Evolutionary conservation across 2,113 vertebrate species (phyloP), one percentile per base, ranked within the genome.

Genomic region (Hippoglossus stenolepis): DNA sequence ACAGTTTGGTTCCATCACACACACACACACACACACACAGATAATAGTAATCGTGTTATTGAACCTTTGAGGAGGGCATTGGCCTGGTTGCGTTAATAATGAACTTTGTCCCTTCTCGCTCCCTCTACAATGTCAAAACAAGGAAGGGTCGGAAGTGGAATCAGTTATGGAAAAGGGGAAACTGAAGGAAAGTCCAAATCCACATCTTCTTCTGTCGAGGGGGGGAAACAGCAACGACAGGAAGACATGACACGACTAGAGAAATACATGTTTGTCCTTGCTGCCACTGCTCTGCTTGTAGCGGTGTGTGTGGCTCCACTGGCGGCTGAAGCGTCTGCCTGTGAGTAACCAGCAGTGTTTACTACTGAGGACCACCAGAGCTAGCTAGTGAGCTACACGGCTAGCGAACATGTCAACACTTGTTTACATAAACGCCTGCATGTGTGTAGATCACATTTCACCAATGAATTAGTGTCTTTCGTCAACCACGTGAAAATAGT

Each of bases 61-160:
- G 31, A 31, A 31, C 31, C 31, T 31, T 31, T 31, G 31, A 31
- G 31, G 31, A 31, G 31, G 31, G 6, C 31, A 31, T 5, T 6
- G 31, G 1, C 43, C 56, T 24, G 62, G 15, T 63, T 17, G 10
- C 2, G 49, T 18, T 26, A 3, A 5, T 2, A 1, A 17, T 53
- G 67, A 69, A 90, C 53, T 92, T 92, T 93, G 93, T 79, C 89
- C 91, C 87, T 76, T 49, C 53, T 83, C 86, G 82, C 79, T 68
- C 21, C 71, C 93, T 87, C 60, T 94, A 92, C 66, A 56, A 43
- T 62, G 70, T 79, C 53, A 84, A 89, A 89, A 88, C 80, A 85
- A 88, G 72, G 60, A 78, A 79, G 9, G 4, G n/a, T 71, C 79
- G 89, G 87, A 90, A 87, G 86, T 73, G 21, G 77, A 3, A 24